phyloP scores from a whole-genome alignment of 2,113 vertebrate genomes.

The Tiliqua scincoides region DNA sequence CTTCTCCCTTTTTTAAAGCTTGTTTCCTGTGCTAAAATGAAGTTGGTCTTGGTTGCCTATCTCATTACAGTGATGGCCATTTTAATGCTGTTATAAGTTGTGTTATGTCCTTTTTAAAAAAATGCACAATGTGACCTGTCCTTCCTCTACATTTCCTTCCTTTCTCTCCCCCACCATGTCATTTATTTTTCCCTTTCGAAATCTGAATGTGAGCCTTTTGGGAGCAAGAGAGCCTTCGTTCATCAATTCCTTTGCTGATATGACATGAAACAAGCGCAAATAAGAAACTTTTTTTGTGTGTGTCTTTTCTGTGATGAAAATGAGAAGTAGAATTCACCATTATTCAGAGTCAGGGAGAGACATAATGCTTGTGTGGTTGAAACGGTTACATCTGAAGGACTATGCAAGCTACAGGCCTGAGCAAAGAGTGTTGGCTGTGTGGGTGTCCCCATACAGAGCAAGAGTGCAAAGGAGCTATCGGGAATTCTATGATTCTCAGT shows the following conservation, averaged over 20 bases:
- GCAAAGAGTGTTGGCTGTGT: background rate
- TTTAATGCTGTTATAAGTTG: background rate
- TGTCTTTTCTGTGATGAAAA: background rate
- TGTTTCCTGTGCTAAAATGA: background rate
- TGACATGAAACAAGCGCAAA: background rate
- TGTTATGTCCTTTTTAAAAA: background rate
- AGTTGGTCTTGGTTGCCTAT: background rate
- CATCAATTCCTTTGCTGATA: background rate
- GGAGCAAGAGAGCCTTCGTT: background rate
- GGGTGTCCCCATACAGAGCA: background rate
- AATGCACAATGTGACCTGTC: background rate
- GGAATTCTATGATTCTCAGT: background rate
- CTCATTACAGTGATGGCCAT: background rate
- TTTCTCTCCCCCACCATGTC: background rate
- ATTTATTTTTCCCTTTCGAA: background rate
- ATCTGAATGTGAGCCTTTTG: background rate
- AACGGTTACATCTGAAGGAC: background rate
- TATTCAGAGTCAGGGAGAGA: too few relatives aligned
- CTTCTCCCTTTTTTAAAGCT: background rate
- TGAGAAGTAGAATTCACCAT: background rate
- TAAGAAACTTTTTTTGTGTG: background rate
- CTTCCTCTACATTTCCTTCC: background rate
- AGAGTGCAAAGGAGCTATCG: background rate
- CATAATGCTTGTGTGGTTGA: background rate
- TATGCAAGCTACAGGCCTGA: background rate